phyloP scores from a whole-genome alignment of 2,888 invertebrate genomes.

The Harpagoxenus sublaevis region DNA sequence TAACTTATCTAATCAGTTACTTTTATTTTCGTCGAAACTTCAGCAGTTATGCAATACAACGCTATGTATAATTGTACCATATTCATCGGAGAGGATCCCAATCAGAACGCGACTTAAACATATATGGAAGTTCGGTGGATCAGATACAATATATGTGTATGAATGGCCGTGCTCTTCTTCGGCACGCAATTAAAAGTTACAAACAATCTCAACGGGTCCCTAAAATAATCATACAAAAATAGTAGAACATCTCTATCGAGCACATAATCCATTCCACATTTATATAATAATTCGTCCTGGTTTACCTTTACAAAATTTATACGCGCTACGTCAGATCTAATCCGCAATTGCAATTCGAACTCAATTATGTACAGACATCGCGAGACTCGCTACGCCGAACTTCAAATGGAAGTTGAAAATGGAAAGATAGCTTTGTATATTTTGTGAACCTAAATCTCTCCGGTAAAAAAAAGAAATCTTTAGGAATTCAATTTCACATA shows the following conservation, averaged over 20 bases:
- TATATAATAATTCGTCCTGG: conserved; percentile 25
- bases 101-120: conserved; percentile 19
- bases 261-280: conserved; percentile 32
- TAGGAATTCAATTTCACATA: background rate
- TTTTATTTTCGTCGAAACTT: conserved; percentile 45
- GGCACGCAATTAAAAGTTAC: conserved; percentile 32
- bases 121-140: conserved; percentile 40
- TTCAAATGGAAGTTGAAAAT: conserved; percentile 9
- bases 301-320: conserved; percentile 8
- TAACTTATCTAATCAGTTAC: background rate
- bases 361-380: conserved; percentile 30
- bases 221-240: conserved; percentile 66
- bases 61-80: conserved; percentile 27
- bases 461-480: background rate
- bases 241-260: conserved; percentile 56
- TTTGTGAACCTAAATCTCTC: background rate
- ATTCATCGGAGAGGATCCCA: conserved; percentile 9
- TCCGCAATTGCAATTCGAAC: background rate
- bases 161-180: background rate
- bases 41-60: conserved; percentile 48
- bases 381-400: conserved; percentile 2
- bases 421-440: conserved; percentile 15
- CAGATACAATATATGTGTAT: conserved; percentile 3
- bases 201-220: conserved; percentile 21
- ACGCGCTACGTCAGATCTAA: conserved; percentile 19